Base-by-base conservation (phyloP, 2,888 invertebrate genomes). In the Epirrhoe tristata region DNA sequence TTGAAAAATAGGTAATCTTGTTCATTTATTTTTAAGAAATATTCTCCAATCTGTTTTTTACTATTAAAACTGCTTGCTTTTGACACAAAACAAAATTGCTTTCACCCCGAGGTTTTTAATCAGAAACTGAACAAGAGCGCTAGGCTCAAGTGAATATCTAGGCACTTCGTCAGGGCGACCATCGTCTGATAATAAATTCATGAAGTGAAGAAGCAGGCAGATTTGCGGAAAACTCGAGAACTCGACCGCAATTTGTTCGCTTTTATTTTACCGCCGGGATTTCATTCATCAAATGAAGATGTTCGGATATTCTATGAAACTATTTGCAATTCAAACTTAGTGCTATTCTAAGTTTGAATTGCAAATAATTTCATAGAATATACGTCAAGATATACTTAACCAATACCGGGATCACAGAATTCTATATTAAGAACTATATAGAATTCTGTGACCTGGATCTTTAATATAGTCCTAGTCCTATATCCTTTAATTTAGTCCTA, bases 171-270 rank as follows among this genome's bases (percentile, higher is more conserved):
- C 46, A 53, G 32, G 58, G 58, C 34, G 48, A 53, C 57, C 60
- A 58, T 50, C 60, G 50, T 51, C 52, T 61, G 54, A 68, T 69
- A 68, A 72, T 71, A 67, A 58, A 63, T 66, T 70, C 63, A 71
- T 52, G 61, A 68, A 69, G 66, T 64, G 48, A 58, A 59, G 52
- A 64, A 54, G 52, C 60, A 60, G 63, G 65, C 58, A 66, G 57
- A 71, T 73, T 66, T 70, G 58, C 60, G 43, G 52, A 46, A 43
- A 65, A 50, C 39, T 66, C 56, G 66, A 55, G 61, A 61, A 67
- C 17, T 61, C 16, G 16, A 58, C 67, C 66, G 64, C 66, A 65
- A 68, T 71, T 69, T 69, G 53, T 67, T 70, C 59, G 54, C 57
- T 62, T 66, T 63, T 69, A 71, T 67, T 66, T 67, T 14, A 31